These are phyloP conservation scores for Bathynomus jamesi DNA, from an alignment of 1,140 invertebrate species.

Conservation along the genomic window DNA sequence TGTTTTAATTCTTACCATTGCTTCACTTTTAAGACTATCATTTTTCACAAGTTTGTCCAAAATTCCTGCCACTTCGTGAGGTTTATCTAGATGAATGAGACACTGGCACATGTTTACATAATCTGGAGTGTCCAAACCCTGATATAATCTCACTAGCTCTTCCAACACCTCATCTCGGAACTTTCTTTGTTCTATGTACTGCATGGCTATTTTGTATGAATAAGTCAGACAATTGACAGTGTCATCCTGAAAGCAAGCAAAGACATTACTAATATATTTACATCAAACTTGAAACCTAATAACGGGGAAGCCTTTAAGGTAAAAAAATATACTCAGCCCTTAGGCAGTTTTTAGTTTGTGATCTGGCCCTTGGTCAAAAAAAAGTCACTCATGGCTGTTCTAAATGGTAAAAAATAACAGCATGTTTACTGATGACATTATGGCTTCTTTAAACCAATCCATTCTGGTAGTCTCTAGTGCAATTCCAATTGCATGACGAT, in stretches of 20 bases:
- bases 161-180: constrained; percentile 83
- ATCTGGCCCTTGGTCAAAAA: too few species aligned
- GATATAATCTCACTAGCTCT: constrained; percentile 81
- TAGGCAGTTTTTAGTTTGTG: too few species aligned
- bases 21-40: constrained; percentile 30
- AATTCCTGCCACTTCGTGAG: constrained; percentile 79
- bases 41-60: constrained; percentile 73
- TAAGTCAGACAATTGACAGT: constrained; percentile 83
- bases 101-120: constrained; percentile 68
- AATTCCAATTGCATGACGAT: constrained; percentile 85
- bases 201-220: constrained; percentile 92
- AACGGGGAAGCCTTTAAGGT: too few species aligned
- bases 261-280: neutral
- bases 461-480: constrained; percentile 90
- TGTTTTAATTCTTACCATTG: constrained; percentile 45
- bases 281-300: too few species aligned
- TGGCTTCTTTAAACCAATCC: constrained; percentile 88
- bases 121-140: constrained; percentile 48
- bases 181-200: constrained; percentile 82
- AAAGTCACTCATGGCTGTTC: too few species aligned
- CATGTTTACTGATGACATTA: constrained; percentile 73
- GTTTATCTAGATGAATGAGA: constrained; percentile 91
- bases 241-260: constrained; percentile 60
- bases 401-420: too few species aligned
- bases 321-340: too few species aligned